These are phyloP conservation scores for Onchidella celtica DNA, from an alignment of 2,888 invertebrate species.

Conservation along the genomic window DNA sequence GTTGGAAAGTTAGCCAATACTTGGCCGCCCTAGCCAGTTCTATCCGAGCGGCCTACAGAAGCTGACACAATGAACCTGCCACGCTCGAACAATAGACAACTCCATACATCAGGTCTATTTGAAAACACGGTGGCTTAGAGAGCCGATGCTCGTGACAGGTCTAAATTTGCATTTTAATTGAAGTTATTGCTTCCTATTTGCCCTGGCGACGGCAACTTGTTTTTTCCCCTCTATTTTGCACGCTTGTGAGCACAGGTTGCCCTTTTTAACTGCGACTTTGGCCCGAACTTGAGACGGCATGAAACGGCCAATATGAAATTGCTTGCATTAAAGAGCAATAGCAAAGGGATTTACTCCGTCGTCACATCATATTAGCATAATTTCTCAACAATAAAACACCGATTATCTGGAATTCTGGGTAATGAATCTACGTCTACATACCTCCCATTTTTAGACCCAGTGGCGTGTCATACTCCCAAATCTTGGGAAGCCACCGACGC, in stretches of 20 bases:
- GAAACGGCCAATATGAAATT: conserved; percentile 37
- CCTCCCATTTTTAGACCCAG: not conserved
- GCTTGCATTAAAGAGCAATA: not conserved
- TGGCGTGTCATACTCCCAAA: not conserved
- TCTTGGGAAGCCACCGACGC: not conserved
- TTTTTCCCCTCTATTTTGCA: conserved; percentile 9
- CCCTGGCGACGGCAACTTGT: not conserved
- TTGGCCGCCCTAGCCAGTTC: not conserved
- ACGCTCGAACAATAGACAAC: not conserved
- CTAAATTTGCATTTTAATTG: conserved; percentile 36
- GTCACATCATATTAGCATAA: conserved; percentile 30
- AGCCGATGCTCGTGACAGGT: not conserved
- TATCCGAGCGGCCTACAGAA: not conserved
- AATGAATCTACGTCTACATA: conserved; percentile 9
- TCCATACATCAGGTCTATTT: not conserved
- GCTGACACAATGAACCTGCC: not conserved
- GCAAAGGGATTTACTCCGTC: conserved; percentile 16
- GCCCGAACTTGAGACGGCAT: conserved; percentile 11
- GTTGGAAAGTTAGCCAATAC: not conserved
- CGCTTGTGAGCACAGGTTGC: conserved; percentile 5
- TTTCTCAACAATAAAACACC: conserved; percentile 32
- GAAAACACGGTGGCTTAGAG: not conserved
- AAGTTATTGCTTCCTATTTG: conserved; percentile 22
- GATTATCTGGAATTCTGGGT: conserved; percentile 13
- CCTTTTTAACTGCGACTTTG: not conserved